Evolutionary conservation across 1,140 invertebrate species (phyloP), one percentile per base, ranked within the genome.

Genomic region (Portunus trituberculatus): DNA sequence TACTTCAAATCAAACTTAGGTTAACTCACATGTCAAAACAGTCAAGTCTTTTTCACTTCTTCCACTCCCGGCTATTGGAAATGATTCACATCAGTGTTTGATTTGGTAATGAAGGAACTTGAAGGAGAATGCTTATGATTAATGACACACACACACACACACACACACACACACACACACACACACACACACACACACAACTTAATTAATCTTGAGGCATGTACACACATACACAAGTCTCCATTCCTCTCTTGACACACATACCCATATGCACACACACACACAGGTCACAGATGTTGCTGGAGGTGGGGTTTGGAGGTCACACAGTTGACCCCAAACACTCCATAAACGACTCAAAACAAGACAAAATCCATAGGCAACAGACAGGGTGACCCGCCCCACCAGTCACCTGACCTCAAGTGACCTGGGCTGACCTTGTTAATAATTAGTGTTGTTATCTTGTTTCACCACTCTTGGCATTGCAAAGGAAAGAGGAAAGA

Each of bases 221-320:
- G 52, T 59, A 76, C 67, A 76, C 67, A 76, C 6, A 76, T 76
- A 76, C 20, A 76, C 20, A n/a, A 25, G 67, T n/a, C 52, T n/a
- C 25, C n/a, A 25, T n/a, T 7, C 20, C 67, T 76, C n/a, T 76
- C 10, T 76, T 76, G 67, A n/a, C 20, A 25, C 8, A n/a, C 67
- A 76, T 20, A 76, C n/a, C 12, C 67, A 76, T 7, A 76, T 8
- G 20, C 67, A 76, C 67, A 76, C 67, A 76, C 67, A 76, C 67
- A 76, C 67, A 76, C 67, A 76, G 67, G 67, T 76, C 67, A 76
- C 67, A 76, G 67, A 76, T 76, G 67, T 16, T 76, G 67, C 67
- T 76, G 67, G 67, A 76, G 67, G 67, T n/a, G 67, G 20, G 67
- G 67, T 76, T 76, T 76, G 67, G n/a, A n/a, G 20, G 67, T 76